phyloP scores from a whole-genome alignment of 2,797 vertebrate genomes.

The Sebastes jordani region DNA sequence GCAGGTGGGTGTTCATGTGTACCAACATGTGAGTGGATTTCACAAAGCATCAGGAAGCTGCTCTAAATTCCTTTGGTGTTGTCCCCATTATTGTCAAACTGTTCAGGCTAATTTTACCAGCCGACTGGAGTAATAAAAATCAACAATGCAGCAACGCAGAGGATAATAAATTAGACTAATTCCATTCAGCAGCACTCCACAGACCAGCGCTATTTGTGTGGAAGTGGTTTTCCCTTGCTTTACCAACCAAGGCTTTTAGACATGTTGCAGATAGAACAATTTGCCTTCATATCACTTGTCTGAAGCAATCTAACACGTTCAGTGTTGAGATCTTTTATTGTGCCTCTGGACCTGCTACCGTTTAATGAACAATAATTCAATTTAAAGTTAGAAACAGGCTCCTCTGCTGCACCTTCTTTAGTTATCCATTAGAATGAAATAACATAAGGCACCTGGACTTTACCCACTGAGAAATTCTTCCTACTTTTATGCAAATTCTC shows the following conservation, averaged over 20 bases:
- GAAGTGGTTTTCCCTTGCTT: slow-evolving; percentile 19
- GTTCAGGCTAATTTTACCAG: slow-evolving; percentile 71
- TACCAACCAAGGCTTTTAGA: slow-evolving; percentile 12
- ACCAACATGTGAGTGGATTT: slow-evolving; percentile 20
- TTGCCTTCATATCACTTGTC: not conserved
- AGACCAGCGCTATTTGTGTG: slow-evolving; percentile 24
- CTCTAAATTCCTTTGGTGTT: slow-evolving; percentile 59
- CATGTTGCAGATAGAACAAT: not conserved
- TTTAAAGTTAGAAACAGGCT: not conserved
- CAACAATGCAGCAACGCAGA: slow-evolving; percentile 25
- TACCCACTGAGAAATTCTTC: not conserved
- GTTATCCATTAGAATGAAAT: not conserved
- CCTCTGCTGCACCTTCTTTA: not conserved
- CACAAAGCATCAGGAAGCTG: slow-evolving; percentile 55
- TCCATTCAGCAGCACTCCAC: slow-evolving; percentile 38
- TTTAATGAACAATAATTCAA: not conserved
- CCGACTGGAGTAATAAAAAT: slow-evolving; percentile 51
- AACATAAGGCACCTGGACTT: not conserved
- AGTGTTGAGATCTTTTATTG: not conserved
- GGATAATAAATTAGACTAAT: slow-evolving; percentile 51
- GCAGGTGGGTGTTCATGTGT: slow-evolving; percentile 13
- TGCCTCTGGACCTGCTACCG: not conserved
- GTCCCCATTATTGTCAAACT: slow-evolving; percentile 64
- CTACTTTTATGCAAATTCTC: not conserved
- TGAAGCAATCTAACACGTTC: not conserved